Conservation (phyloP, 2,797 vertebrate species). For the Scolopax rusticola region DNA sequence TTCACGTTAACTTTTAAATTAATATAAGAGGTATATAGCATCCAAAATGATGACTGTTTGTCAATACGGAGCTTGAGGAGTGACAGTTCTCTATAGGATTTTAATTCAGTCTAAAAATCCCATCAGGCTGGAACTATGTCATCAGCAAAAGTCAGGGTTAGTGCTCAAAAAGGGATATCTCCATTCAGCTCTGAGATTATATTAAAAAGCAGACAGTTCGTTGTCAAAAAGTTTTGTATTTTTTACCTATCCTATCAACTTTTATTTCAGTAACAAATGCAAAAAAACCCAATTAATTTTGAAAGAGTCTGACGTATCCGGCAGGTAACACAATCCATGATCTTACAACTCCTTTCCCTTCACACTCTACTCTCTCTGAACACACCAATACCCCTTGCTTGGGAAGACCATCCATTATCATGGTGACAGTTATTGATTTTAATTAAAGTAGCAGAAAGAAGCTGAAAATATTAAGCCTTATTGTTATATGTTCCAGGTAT, state of each 20-base stretch:
- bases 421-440: slow-evolving; percentile 66
- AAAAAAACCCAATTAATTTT: background rate
- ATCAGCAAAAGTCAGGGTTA: background rate
- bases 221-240: background rate
- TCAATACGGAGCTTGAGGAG: background rate
- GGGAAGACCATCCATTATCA: slow-evolving; percentile 29
- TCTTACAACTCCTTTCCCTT: background rate
- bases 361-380: background rate
- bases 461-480: slow-evolving; percentile 36
- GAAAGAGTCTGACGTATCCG: background rate
- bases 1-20: background rate
- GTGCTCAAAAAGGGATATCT: background rate
- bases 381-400: background rate
- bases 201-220: background rate
- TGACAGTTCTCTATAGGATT: background rate
- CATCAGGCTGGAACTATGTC: background rate
- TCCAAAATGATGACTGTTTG: background rate
- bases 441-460: slow-evolving; percentile 54
- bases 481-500: background rate
- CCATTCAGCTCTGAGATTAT: background rate
- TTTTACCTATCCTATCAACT: background rate
- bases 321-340: background rate
- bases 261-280: background rate
- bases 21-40: background rate
- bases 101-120: background rate